Evolutionary conservation across 2,113 vertebrate species (phyloP), one percentile per base, ranked within the genome.

Genomic region (Sciurus niger): DNA sequence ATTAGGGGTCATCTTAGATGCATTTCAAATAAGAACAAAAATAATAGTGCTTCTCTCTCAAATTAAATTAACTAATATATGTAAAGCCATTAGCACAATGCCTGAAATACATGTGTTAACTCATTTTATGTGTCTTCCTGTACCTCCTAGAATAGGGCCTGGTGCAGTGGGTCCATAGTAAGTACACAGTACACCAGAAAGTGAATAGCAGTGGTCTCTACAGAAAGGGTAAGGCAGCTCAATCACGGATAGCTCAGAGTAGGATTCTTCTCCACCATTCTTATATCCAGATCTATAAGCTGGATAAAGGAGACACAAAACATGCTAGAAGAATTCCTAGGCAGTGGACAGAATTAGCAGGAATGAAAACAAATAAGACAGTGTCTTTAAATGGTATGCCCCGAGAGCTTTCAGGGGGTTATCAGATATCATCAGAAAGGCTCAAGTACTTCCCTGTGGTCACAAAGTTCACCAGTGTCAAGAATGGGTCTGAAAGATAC

Each of bases 1-100:
- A 63, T 63, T 67, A 97, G 37, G 40, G 25, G 58, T 30, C 43
- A 79, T 76, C 60, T 89, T 72, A 97, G 78, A 82, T 58, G 40
- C 2, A 30, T 11, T 93, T 97, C 68, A 63, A 79, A 63, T 67
- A 63, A 46, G 32, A 40, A 92, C 40, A 96, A 70, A 46, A 84
- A 74, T 76, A 78, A 53, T 20, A 25, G 7, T 90, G 37, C 34
- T 70, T 53, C 43, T 67, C 53, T 46, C 43, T 78, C 32, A 74
- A 83, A 72, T 34, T 51, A 95, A 90, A 80, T 48, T 4, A 96
- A 88, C 14, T 37, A 82, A 43, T 76, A 84, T 14, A 24, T 65
- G 28, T 43, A 96, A 90, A 46, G 18, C 40, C 90, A 32, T 93
- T 78, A 92, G 55, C 46, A 87, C 34, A 55, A 0, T 53, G 12